Conservation (phyloP, 2,888 invertebrate species). For the Sussaba pulchella region DNA sequence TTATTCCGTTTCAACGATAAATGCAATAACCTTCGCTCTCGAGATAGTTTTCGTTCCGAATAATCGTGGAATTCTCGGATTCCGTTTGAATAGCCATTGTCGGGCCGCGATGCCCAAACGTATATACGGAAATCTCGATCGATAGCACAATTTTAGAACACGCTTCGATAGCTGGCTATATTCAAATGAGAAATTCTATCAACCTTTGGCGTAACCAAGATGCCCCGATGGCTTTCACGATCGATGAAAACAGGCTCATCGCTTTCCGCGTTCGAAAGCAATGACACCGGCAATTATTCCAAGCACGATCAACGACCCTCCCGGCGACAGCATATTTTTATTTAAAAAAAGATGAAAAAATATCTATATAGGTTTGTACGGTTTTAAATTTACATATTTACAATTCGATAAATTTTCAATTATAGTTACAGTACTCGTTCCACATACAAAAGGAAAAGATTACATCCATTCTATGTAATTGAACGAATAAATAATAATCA, state of each 20-base stretch:
- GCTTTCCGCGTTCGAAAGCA: conserved; percentile 18
- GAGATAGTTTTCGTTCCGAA: conserved; percentile 10
- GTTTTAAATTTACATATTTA: no score
- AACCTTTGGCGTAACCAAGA: conserved; percentile 26
- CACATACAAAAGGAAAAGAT: no score
- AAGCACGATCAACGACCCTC: no score
- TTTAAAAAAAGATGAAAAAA: neutral
- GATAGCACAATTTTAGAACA: conserved; percentile 1
- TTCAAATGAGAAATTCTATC: conserved; percentile 38
- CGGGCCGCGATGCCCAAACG: neutral
- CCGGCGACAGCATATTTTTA: no score
- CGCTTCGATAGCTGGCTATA: conserved; percentile 18
- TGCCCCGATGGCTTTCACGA: conserved; percentile 37
- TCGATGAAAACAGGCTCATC: conserved; percentile 39
- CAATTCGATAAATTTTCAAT: no score
- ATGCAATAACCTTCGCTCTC: neutral
- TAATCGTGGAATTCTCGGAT: conserved; percentile 25
- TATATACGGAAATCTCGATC: neutral
- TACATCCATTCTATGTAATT: no score
- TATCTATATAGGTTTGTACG: no score
- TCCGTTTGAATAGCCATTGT: conserved; percentile 31
- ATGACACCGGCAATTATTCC: no score
- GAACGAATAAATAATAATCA: no score
- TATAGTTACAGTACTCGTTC: no score
- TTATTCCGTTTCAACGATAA: neutral